Percentiles rank a stretch among this genome's conserved stretches.
These are phyloP conservation scores for Lethocerus indicus DNA, from an alignment of 1,140 invertebrate species.

Conservation along the genomic window DNA sequence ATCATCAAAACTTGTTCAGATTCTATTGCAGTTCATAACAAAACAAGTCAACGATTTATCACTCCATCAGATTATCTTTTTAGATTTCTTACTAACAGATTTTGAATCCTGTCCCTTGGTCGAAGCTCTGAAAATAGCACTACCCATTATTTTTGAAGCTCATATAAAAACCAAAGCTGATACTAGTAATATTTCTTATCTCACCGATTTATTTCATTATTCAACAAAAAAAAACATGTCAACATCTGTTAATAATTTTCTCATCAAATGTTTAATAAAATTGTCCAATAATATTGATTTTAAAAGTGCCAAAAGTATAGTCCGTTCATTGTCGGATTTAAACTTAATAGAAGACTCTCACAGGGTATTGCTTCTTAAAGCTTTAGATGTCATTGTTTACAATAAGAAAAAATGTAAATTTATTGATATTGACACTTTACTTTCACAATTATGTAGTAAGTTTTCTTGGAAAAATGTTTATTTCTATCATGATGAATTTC, in stretches of 20 bases:
- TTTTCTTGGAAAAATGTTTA: conserved; percentile 25
- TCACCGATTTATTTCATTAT: conserved; percentile 32
- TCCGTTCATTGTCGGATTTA: conserved; percentile 4
- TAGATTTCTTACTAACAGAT: conserved; percentile 34
- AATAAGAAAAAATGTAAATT: conserved; percentile 25
- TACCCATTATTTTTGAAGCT: conserved; percentile 42
- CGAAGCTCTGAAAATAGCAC: conserved; percentile 35
- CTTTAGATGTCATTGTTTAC: conserved; percentile 21
- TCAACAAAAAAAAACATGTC: conserved; percentile 28
- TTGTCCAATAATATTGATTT: conserved; percentile 10
- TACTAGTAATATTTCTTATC: conserved; percentile 26
- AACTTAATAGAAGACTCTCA: background rate
- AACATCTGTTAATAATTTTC: conserved; percentile 22
- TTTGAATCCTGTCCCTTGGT: conserved; percentile 30
- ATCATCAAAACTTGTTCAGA: conserved; percentile 35
- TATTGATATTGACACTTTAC: conserved; percentile 27
- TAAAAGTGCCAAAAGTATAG: conserved; percentile 16
- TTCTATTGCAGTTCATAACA: conserved; percentile 37
- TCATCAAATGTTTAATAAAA: conserved; percentile 12
- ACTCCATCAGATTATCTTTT: conserved; percentile 37
- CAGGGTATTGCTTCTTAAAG: conserved; percentile 5
- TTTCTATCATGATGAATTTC: conserved; percentile 37
- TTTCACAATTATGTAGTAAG: conserved; percentile 26
- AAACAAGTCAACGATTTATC: conserved; percentile 37
- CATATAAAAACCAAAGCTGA: conserved; percentile 34